Base-by-base conservation (phyloP, 1,140 invertebrate species). In the Rhopalosiphum padi region DNA sequence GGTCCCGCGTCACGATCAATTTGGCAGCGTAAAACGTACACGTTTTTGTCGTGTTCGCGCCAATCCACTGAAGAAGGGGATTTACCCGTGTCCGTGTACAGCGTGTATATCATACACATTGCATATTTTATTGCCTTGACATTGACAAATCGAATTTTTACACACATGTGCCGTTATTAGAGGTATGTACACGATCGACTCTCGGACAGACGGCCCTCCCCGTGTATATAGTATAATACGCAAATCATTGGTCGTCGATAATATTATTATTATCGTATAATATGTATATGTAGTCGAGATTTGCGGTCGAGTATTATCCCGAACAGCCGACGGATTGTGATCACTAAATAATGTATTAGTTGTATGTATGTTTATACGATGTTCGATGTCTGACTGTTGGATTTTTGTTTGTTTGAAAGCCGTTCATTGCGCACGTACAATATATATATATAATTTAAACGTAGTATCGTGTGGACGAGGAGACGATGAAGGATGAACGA, bases 111-210 rank as follows among this genome's bases (percentile, higher is more conserved):
- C 8, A 18, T 11, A 68, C 30, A 77, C n/a, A n/a, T 77, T 25
- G n/a, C 53, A n/a, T 23, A 46, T 91, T 51, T 51, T 41, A 43
- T 30, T 51, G 43, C 82, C 46, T 86, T 85, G 91, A 93, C 91
- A 86, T 93, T 93, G 91, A 93, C 82, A 86, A 86, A 93, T 93
- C 37, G 77, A 55, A 85, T 92, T 92, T 85, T 51, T 41, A 83
- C 77, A 30, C 35, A 1, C 41, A n/a, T 35, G 60, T 77, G 60
- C 60, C 30, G 60, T 77, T 77, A 77, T n/a, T n/a, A 77, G n/a
- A 77, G 30, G 60, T 21, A 82, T n/a, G 43, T 87, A 23, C 83
- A 8, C 41, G 46, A 51, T 88, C 86, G 15, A 3, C n/a, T 48
- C n/a, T 48, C 15, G 21, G 48, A 88, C 37, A 22, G 18, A 9